phyloP scores from a whole-genome alignment of 2,113 vertebrate genomes.

The Chaetops frenatus region DNA sequence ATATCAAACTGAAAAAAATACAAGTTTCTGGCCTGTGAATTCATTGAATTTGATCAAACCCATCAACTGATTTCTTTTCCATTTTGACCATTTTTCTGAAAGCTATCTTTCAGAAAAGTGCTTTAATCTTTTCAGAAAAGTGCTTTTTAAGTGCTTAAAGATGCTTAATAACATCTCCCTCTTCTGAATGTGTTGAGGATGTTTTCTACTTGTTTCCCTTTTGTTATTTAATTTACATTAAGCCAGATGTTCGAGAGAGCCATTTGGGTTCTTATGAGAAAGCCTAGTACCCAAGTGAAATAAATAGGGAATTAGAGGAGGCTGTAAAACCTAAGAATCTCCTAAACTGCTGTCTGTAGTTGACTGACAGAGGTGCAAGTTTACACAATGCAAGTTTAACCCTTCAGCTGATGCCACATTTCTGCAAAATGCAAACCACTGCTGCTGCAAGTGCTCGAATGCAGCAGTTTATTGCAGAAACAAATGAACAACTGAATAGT shows the following conservation, averaged over 20 bases:
- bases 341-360: not conserved
- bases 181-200: not conserved
- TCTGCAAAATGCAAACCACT: not conserved
- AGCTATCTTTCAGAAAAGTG: not conserved
- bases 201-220: not conserved
- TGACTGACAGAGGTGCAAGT: not conserved
- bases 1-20: not conserved
- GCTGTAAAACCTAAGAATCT: not conserved
- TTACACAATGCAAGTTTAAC: not conserved
- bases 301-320: not conserved
- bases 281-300: not conserved
- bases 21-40: not conserved
- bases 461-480: not conserved
- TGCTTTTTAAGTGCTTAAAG: not conserved
- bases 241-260: not conserved
- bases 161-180: not conserved
- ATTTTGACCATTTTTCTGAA: not conserved
- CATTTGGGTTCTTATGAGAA: not conserved
- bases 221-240: not conserved
- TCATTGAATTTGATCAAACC: not conserved
- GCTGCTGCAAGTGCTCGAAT: not conserved
- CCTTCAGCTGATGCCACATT: not conserved
- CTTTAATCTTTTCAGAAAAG: not conserved
- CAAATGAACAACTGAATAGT: conserved; percentile 15
- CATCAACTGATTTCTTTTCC: not conserved